Conservation (phyloP, 1,140 invertebrate genomes). For the Zaprionus ornatus region DNA sequence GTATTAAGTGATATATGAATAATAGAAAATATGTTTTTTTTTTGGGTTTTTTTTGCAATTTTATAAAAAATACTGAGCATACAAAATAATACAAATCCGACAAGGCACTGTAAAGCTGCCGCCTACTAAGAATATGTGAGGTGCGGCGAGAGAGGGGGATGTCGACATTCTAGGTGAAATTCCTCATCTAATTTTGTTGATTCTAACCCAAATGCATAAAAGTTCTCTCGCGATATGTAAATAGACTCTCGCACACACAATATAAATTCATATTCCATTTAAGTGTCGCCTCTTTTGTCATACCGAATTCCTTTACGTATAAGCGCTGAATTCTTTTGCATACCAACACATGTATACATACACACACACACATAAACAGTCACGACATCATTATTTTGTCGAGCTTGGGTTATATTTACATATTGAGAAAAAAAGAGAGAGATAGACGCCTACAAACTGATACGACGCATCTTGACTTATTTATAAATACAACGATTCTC, state of each 20-base stretch:
- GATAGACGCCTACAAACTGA: conserved; percentile 33
- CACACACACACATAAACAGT: neutral
- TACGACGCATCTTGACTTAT: conserved; percentile 34
- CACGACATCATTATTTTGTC: conserved; percentile 27
- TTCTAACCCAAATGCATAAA: conserved; percentile 1
- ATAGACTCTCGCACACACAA: conserved; percentile 15
- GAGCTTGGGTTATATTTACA: conserved; percentile 20
- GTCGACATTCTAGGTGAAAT: neutral
- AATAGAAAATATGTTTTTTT: neutral
- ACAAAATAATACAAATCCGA: neutral
- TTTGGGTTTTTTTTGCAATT: neutral
- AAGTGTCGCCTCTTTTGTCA: conserved; percentile 17
- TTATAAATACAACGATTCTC: conserved; percentile 11
- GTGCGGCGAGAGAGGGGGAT: too few relatives aligned
- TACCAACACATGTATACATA: neutral
- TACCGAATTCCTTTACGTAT: conserved; percentile 34
- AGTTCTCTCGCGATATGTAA: conserved; percentile 3
- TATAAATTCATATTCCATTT: conserved; percentile 12
- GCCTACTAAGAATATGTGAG: neutral
- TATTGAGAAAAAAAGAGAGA: neutral
- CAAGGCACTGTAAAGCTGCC: neutral
- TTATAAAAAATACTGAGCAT: neutral
- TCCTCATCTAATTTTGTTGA: conserved; percentile 4
- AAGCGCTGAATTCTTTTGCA: conserved; percentile 30
- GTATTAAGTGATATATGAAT: too few relatives aligned